Base-by-base conservation (phyloP, 2,113 vertebrate species). In the Elachura formosa region DNA sequence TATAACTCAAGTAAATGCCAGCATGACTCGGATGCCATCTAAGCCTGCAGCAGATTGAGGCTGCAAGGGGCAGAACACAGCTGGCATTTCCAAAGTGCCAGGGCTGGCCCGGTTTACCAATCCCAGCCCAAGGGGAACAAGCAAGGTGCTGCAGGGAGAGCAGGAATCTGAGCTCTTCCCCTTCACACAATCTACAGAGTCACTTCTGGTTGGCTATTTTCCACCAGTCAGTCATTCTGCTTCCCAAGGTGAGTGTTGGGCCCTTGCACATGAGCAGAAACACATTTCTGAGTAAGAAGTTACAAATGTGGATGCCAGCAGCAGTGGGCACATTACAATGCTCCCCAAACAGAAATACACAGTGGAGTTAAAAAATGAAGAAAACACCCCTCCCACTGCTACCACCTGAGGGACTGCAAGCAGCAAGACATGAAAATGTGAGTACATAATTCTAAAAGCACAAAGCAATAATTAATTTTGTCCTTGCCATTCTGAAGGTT, bases 341-440 rank as follows among this genome's bases (percentile, higher is more conserved):
- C 25, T 23, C 6, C 38, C 1, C 33, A 49, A 49, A 33, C 9
- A 40, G 7, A 72, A 76, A 49, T 4, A 54, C 14, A 40, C 1
- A 16, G 14, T 13, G 5, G 45, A 49, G 25, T 28, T 63, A 33
- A 61, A 75, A 62, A 46, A 14, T 0, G 0, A 51, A n/a, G 23
- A 21, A 41, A 55, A 23, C 14, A 5, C 12, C 63, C 10, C 36
- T 73, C 34, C 46, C n/a, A 62, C 25, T 12, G 36, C 38, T 55
- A 36, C 23, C 17, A 41, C 18, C 10, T 26, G 10, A 5, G 21
- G n/a, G 10, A 1, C 6, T 3, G 23, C 24, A n/a, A 29, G 5
- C 28, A 46, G 6, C 19, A 69, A 17, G 76, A 54, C 23, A 5
- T 4, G 11, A 56, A 55, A 10, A 41, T 28, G 2, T 15, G 18